Evolutionary conservation across 1,140 invertebrate genomes (phyloP).

Genomic region (Lasaia peninsularis): DNA sequence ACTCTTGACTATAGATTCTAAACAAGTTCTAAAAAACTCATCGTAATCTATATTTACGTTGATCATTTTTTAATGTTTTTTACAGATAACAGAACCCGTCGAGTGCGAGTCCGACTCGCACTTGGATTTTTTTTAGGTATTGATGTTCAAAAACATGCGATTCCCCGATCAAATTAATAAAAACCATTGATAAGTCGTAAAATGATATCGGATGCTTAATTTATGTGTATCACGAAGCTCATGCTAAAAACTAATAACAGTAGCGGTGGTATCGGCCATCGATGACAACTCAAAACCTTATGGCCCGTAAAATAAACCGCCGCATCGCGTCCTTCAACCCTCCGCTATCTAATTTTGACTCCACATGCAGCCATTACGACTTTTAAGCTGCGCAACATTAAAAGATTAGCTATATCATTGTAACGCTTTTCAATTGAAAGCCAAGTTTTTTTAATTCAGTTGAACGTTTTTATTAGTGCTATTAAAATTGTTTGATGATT

Average conservation of each 20-base stretch:
- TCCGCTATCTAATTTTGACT: constrained; percentile 12
- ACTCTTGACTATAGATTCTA: too few relatives aligned
- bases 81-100: too few relatives aligned
- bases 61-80: too few relatives aligned
- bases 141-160: neutral
- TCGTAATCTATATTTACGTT: too few relatives aligned
- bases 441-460: too few relatives aligned
- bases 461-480: too few relatives aligned
- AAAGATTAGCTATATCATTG: neutral
- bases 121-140: too few relatives aligned
- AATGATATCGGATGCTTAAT: neutral
- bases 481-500: too few relatives aligned
- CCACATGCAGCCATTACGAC: constrained; percentile 1
- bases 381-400: neutral
- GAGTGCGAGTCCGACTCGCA: too few relatives aligned
- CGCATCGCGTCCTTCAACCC: neutral
- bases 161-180: neutral
- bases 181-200: neutral
- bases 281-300: constrained; percentile 23
- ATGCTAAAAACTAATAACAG: neutral
- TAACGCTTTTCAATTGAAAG: neutral
- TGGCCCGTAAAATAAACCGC: constrained; percentile 23
- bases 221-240: neutral
- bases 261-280: neutral
- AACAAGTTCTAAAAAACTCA: too few relatives aligned